Evolutionary conservation across 37 sponge, comb jelly and placozoan species (phyloP).

Genomic region (Eunapius fragilis): DNA sequence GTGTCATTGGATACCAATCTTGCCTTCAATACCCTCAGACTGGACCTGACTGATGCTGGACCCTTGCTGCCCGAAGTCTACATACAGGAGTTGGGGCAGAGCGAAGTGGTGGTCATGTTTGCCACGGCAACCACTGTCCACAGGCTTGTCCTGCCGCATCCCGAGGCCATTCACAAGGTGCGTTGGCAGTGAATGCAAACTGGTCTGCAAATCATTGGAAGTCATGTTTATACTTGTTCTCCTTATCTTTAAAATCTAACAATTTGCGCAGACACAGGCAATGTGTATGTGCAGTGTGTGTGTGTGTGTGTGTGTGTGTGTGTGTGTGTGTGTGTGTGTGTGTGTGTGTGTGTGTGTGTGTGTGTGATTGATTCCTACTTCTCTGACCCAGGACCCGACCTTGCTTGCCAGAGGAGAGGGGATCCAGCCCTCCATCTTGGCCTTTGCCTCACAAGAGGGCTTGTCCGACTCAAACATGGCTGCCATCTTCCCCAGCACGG

Average conservation of each 20-base stretch:
- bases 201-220: too few species aligned
- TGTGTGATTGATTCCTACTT: too few species aligned
- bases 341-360: too few species aligned
- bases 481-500: not conserved
- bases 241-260: too few species aligned
- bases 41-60: constrained; percentile 7
- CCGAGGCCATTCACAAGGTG: constrained; percentile 45
- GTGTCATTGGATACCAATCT: constrained; percentile 45
- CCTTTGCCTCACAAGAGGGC: constrained; percentile 28
- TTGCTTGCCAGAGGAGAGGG: constrained; percentile 29
- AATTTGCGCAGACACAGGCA: too few species aligned
- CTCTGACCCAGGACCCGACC: constrained; percentile 12
- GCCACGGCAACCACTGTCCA: constrained; percentile 39
- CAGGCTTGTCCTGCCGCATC: constrained; percentile 61
- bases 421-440: constrained; percentile 44
- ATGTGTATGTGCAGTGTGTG: too few species aligned
- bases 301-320: too few species aligned
- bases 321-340: too few species aligned
- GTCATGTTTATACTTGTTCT: too few species aligned
- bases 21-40: constrained; percentile 28
- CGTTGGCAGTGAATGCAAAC: too few species aligned
- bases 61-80: constrained; percentile 22
- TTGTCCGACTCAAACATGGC: constrained; percentile 26
- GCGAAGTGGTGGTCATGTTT: constrained; percentile 45
- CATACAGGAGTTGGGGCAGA: constrained; percentile 26